Percentiles rank a stretch among this genome's conserved stretches.
These are phyloP conservation scores for Tetrax tetrax DNA, from an alignment of 2,113 vertebrate species.

Conservation along the genomic window DNA sequence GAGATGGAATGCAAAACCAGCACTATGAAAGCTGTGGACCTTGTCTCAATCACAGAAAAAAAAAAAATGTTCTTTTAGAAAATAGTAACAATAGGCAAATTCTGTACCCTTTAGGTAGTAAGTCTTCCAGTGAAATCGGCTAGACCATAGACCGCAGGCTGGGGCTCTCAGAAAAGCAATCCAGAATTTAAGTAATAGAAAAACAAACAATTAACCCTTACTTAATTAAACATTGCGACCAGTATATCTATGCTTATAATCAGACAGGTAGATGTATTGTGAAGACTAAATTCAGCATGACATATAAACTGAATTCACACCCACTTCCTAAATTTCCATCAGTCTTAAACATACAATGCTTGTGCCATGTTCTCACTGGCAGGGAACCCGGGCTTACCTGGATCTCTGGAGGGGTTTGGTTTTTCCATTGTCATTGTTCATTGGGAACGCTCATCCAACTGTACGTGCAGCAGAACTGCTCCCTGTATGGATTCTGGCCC, in stretches of 20 bases:
- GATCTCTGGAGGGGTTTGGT: not conserved
- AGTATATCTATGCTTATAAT: not conserved
- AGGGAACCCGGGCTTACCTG: not conserved
- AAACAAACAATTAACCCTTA: not conserved
- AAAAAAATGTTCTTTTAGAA: not conserved
- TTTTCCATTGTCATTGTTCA: not conserved
- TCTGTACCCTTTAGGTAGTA: not conserved
- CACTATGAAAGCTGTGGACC: not conserved
- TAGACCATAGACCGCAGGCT: not conserved
- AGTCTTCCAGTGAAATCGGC: not conserved
- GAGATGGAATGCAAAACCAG: not conserved
- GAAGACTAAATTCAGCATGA: not conserved
- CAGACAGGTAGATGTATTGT: not conserved
- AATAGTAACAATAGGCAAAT: not conserved
- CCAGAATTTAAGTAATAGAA: not conserved
- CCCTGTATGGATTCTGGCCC: too few species aligned
- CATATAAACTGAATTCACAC: not conserved
- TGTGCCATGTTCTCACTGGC: not conserved
- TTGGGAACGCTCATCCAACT: not conserved
- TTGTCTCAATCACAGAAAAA: not conserved
- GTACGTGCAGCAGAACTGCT: too few species aligned
- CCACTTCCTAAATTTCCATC: not conserved
- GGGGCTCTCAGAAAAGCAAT: not conserved
- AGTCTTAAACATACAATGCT: not conserved
- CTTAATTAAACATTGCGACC: not conserved